A percentile compares a stretch with the other conserved stretches of the same genome.
Conservation (phyloP, 2,888 invertebrate species). For the Oxyscelio sp. region DNA sequence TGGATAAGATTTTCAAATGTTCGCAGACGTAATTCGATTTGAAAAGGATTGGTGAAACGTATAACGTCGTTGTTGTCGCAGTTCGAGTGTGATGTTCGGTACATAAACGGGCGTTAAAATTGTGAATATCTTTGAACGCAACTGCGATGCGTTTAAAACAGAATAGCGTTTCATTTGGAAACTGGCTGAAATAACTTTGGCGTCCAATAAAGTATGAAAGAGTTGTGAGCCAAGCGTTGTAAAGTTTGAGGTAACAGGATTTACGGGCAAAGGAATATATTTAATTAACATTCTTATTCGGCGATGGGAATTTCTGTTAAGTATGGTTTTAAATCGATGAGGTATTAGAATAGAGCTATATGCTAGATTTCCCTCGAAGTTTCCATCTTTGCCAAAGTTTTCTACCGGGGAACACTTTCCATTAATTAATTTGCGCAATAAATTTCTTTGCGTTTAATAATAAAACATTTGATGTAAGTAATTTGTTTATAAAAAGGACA, state of each 20-base stretch:
- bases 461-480: too few species aligned
- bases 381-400: too few species aligned
- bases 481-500: background rate
- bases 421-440: background rate
- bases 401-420: too few species aligned
- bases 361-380: too few species aligned
- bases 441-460: background rate
- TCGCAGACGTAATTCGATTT: background rate
- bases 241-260: background rate
- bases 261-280: slow-evolving; percentile 6
- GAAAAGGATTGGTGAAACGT: background rate
- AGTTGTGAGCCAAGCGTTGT: slow-evolving; percentile 1
- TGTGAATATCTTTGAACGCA: background rate
- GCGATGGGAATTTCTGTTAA: background rate
- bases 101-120: background rate
- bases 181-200: slow-evolving; percentile 26
- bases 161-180: slow-evolving; percentile 8
- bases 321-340: background rate
- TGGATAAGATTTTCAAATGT: background rate
- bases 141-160: background rate
- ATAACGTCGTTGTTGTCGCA: background rate
- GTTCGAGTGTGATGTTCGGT: background rate
- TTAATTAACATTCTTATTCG: slow-evolving; percentile 23
- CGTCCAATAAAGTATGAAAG: slow-evolving; percentile 21
- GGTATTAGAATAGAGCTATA: too few species aligned